Evolutionary conservation across 2,797 vertebrate species (phyloP), one percentile per base, ranked within the genome.

Genomic region (Gorsachius magnificus): DNA sequence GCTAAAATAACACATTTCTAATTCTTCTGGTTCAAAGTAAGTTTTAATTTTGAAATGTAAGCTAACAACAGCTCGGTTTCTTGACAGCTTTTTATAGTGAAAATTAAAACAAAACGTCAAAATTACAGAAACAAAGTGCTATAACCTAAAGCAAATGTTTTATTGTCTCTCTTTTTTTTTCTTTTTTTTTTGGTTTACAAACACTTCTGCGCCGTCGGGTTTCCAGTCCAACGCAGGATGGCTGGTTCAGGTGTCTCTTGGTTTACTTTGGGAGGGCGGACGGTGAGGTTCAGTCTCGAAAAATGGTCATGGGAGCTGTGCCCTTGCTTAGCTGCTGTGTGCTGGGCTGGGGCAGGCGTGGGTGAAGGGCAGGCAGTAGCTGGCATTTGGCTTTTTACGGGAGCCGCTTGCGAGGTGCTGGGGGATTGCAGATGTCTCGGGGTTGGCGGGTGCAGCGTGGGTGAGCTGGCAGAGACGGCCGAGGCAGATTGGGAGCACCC

Each of bases 271-370:
- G 66, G 9, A 26, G 25, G 41, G 38, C 76, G 6, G 8, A 80
- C 0, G 6, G 4, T 1, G 64, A 0, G 33, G 19, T 22, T 38
- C 22, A 1, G 11, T 0, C 68, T 15, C 64, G 15, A 71, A 90
- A 58, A 10, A 4, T 1, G 0, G 33, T 13, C 2, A 0, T 1
- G 3, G n/a, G 20, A 18, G 13, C 35, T 0, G 1, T 13, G 48
- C 60, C 53, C 43, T 22, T 1, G 31, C 68, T 46, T 46, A 22
- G 46, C 79, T 33, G 24, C 6, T 1, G 3, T 1, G 36, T 1
- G 26, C 63, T 3, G 16, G n/a, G 57, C 87, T 11, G 46, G 68
- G 65, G 46, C 85, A 20, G 56, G 53, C 15, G 41, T 26, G 77
- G 89, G 89, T 7, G 38, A 29, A 41, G 80, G 83, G 60, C 60